Conservation (phyloP, 1,140 invertebrate species). For the Dolichoris vasculosae region DNA sequence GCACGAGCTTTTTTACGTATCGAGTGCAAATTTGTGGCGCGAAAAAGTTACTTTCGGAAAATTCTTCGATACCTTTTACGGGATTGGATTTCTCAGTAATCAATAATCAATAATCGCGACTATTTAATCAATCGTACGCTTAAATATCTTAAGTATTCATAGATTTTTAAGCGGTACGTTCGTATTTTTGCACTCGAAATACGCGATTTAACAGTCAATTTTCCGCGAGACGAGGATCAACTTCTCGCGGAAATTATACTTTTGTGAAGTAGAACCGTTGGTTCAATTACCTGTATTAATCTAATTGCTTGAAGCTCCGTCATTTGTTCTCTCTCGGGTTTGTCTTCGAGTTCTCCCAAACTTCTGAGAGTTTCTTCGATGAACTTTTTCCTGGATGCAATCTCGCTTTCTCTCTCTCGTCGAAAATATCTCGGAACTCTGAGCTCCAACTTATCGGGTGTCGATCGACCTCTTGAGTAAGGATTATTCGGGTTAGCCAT, state of each 20-base stretch:
- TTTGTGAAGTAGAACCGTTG: not conserved
- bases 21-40: too few relatives aligned
- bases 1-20: too few relatives aligned
- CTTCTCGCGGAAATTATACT: not conserved
- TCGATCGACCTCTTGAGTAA: conserved; percentile 67
- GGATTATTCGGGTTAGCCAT: not conserved
- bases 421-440: conserved; percentile 82
- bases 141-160: not conserved
- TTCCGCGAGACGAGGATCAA: too few relatives aligned
- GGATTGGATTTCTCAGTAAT: too few relatives aligned
- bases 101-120: too few relatives aligned
- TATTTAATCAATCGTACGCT: too few relatives aligned
- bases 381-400: conserved; percentile 77
- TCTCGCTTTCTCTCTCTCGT: conserved; percentile 79
- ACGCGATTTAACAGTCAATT: too few relatives aligned
- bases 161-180: too few relatives aligned
- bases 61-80: too few relatives aligned
- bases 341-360: conserved; percentile 81
- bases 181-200: too few relatives aligned
- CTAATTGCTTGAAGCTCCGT: conserved; percentile 89
- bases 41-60: too few relatives aligned
- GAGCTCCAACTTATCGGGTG: conserved; percentile 81
- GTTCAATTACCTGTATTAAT: conserved; percentile 81
- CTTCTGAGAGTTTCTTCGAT: conserved; percentile 81
- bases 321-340: conserved; percentile 75